A percentile compares a stretch with the other conserved stretches of the same genome.
Evolutionary conservation across 2,797 vertebrate species (phyloP).

Genomic region (Distichodus sexfasciatus): DNA sequence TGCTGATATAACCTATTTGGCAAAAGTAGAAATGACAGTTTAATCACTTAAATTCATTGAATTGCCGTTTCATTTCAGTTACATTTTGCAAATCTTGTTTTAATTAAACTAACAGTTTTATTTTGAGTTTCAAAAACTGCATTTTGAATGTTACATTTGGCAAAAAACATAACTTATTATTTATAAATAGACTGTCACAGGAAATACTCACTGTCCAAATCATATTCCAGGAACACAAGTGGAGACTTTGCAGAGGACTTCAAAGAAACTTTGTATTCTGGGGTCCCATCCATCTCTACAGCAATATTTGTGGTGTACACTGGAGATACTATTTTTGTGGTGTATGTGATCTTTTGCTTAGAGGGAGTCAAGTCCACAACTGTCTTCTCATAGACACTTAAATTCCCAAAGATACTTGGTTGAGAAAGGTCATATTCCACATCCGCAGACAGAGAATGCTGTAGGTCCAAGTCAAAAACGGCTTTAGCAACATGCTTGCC

Average conservation of each 20-base stretch:
- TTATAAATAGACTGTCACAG: neutral
- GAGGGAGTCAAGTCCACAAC: slow-evolving; percentile 64
- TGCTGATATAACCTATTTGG: slow-evolving; percentile 70
- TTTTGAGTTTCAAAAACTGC: too few species aligned
- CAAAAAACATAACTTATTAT: too few species aligned
- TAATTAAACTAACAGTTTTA: too few species aligned
- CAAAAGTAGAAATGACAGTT: neutral
- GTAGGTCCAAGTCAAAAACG: slow-evolving; percentile 75
- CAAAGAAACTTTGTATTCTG: slow-evolving; percentile 71
- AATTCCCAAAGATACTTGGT: slow-evolving; percentile 70
- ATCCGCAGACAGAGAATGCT: slow-evolving; percentile 65
- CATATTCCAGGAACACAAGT: slow-evolving; percentile 79
- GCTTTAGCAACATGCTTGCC: slow-evolving; percentile 78
- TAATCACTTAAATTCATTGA: too few species aligned
- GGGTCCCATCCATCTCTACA: slow-evolving; percentile 68
- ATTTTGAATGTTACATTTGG: too few species aligned
- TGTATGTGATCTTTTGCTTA: slow-evolving; percentile 76
- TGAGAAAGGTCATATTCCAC: slow-evolving; percentile 78
- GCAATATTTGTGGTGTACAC: slow-evolving; percentile 77
- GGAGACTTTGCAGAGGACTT: slow-evolving; percentile 82
- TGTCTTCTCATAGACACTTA: slow-evolving; percentile 68
- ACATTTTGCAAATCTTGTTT: too few species aligned
- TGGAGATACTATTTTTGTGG: slow-evolving; percentile 74
- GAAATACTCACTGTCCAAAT: slow-evolving; percentile 82
- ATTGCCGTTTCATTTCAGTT: neutral